Conservation (phyloP, 2,113 vertebrate species). For the Mirounga angustirostris region DNA sequence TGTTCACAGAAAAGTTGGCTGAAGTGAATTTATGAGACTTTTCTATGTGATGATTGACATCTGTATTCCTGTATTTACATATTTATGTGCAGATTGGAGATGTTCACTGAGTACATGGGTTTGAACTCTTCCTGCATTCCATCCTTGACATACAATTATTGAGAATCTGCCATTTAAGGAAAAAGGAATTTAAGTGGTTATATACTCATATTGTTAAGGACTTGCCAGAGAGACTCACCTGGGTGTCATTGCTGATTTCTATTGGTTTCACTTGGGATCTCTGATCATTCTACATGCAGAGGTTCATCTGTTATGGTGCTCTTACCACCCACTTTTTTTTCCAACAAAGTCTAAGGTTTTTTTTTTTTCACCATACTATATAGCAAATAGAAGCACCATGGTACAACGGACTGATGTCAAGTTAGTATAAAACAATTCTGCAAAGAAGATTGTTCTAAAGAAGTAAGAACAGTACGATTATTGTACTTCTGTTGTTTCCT, state of each 20-base stretch:
- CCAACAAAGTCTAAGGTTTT: not conserved
- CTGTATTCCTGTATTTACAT: not conserved
- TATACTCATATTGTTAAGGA: not conserved
- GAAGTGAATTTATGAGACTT: not conserved
- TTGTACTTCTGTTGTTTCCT: not conserved
- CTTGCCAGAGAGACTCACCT: not conserved
- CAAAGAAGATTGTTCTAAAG: not conserved
- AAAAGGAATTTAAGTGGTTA: not conserved
- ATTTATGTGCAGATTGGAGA: constrained; percentile 16
- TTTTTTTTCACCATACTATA: not conserved
- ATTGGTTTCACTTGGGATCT: not conserved
- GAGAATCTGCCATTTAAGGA: not conserved
- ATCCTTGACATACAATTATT: constrained; percentile 20
- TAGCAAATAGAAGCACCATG: not conserved
- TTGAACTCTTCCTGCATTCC: constrained; percentile 12
- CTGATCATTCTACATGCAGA: not conserved
- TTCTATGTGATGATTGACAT: not conserved
- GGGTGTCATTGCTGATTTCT: not conserved
- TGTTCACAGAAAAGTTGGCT: not conserved
- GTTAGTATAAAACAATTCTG: not conserved
- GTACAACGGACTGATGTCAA: not conserved
- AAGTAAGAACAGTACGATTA: not conserved
- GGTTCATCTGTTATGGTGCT: not conserved
- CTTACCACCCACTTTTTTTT: not conserved
- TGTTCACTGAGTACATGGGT: not conserved